Evolutionary conservation across 1,140 invertebrate genomes (phyloP).

Genomic region (Pogonus chalceus): DNA sequence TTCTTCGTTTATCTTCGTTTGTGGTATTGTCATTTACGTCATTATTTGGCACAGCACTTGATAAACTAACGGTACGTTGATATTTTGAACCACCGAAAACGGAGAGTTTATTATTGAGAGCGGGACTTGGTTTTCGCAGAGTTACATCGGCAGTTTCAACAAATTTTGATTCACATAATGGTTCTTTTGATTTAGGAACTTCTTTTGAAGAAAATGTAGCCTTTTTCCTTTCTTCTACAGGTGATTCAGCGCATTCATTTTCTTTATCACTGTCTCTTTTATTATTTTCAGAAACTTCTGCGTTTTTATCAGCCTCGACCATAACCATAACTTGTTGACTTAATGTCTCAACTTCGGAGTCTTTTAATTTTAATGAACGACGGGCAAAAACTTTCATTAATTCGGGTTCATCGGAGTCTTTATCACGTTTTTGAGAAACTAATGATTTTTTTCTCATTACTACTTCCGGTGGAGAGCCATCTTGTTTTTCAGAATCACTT

Average conservation of each 20-base stretch:
- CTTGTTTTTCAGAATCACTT: slow-evolving; percentile 10
- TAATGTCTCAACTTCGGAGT: slow-evolving; percentile 48
- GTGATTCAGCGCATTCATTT: slow-evolving; percentile 41
- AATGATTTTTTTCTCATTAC: slow-evolving; percentile 46
- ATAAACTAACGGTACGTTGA: slow-evolving; percentile 23
- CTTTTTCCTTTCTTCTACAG: slow-evolving; percentile 31
- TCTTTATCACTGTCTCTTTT: slow-evolving; percentile 58
- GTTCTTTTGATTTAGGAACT: slow-evolving; percentile 29
- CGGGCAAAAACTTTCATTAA: slow-evolving; percentile 70
- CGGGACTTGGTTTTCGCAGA: slow-evolving; percentile 16
- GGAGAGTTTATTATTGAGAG: slow-evolving; percentile 15
- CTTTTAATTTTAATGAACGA: slow-evolving; percentile 63
- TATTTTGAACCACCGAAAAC: not conserved
- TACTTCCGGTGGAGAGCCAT: slow-evolving; percentile 24
- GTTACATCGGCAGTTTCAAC: slow-evolving; percentile 22
- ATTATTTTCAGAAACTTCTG: slow-evolving; percentile 20
- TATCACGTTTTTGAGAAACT: slow-evolving; percentile 38
- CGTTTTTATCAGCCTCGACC: slow-evolving; percentile 27
- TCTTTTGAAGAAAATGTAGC: slow-evolving; percentile 29
- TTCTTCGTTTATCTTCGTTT: slow-evolving; percentile 18
- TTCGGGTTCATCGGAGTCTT: slow-evolving; percentile 56
- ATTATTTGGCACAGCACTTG: slow-evolving; percentile 18
- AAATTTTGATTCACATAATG: slow-evolving; percentile 35
- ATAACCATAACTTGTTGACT: slow-evolving; percentile 41
- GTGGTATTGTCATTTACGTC: slow-evolving; percentile 17